These are phyloP conservation scores for Xenotilapia longispinis DNA, from an alignment of 2,113 vertebrate genomes.

Conservation along the genomic window DNA sequence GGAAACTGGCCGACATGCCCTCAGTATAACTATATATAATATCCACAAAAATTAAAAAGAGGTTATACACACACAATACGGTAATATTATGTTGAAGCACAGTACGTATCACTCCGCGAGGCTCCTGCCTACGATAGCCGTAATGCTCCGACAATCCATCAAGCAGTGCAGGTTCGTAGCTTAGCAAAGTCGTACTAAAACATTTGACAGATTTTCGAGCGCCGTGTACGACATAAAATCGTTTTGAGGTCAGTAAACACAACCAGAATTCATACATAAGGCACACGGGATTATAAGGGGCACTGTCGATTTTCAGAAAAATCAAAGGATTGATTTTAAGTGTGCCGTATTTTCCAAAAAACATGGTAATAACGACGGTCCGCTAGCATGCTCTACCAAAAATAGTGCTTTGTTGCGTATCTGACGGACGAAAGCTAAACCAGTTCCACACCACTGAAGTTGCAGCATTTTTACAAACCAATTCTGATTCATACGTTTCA, in stretches of 20 bases:
- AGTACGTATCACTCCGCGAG: rapidly evolving
- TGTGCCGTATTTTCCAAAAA: rapidly evolving
- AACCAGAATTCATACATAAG: rapidly evolving
- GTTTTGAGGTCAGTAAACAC: too few species aligned
- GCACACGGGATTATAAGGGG: too few species aligned
- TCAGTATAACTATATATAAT: background rate
- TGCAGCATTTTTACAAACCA: too few species aligned
- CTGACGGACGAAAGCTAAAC: too few species aligned
- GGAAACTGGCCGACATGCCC: rapidly evolving
- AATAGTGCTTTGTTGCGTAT: too few species aligned
- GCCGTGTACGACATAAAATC: rapidly evolving
- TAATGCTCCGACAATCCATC: background rate
- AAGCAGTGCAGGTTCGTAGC: rapidly evolving
- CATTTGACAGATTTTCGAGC: too few species aligned
- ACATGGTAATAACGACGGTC: too few species aligned
- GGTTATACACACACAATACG: background rate
- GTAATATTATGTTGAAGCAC: too few species aligned
- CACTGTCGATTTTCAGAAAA: too few species aligned
- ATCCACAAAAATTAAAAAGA: background rate
- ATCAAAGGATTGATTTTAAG: too few species aligned
- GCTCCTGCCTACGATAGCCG: too few species aligned
- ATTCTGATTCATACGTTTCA: background rate
- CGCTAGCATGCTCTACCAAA: rapidly evolving
- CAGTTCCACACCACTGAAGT: background rate
- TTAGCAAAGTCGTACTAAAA: background rate